Conservation (phyloP, 2,797 vertebrate genomes). For the Octomys mimax region DNA sequence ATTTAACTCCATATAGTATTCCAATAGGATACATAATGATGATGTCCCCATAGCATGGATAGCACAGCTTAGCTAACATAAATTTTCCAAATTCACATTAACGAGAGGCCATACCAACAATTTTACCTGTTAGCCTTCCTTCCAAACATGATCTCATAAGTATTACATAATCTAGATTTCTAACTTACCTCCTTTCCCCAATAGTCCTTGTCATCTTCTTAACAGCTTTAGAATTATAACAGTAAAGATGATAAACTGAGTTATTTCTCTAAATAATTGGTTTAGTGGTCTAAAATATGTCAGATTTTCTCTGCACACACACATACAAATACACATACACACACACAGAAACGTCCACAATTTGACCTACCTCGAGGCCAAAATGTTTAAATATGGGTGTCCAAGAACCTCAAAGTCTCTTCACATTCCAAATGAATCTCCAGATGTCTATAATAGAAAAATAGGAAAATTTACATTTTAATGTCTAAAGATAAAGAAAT, state of each 20-base stretch:
- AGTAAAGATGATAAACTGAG: neutral
- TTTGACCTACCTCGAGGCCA: neutral
- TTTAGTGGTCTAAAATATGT: neutral
- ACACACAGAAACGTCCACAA: neutral
- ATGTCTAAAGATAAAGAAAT: neutral
- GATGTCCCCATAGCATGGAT: neutral
- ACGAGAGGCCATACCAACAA: neutral
- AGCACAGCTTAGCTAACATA: neutral
- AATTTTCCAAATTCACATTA: neutral
- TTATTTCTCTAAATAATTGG: neutral
- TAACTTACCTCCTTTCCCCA: neutral
- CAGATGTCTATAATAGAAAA: neutral
- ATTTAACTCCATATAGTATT: neutral
- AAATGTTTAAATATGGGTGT: neutral
- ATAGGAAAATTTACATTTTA: constrained; percentile 1
- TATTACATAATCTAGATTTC: neutral
- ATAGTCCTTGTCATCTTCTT: neutral
- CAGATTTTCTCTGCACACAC: neutral
- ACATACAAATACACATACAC: neutral
- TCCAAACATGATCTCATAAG: neutral
- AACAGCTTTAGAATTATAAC: neutral
- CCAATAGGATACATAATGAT: neutral
- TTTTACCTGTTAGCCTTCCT: neutral
- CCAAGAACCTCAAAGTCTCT: neutral
- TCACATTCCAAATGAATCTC: neutral